Evolutionary conservation across 1,140 invertebrate genomes (phyloP).

Genomic region (Cylas formicarius): DNA sequence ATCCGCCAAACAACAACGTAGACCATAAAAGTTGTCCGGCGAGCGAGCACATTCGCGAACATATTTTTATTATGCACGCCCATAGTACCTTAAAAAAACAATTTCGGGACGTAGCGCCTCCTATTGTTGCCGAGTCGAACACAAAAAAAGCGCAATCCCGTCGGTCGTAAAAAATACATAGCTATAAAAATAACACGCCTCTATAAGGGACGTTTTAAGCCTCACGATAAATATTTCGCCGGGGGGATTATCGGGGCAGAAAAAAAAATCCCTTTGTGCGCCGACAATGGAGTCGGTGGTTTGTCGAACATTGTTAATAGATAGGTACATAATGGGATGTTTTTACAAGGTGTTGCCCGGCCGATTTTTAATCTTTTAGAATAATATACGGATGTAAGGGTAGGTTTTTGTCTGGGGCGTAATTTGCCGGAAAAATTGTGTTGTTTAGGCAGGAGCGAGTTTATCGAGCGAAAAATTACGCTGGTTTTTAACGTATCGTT

Average conservation of each 20-base stretch:
- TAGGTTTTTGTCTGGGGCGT: too few species aligned
- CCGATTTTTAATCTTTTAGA: conserved; percentile 22
- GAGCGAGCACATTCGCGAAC: too few species aligned
- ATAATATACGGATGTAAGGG: conserved; percentile 21
- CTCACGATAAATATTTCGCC: conserved; percentile 25
- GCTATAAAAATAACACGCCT: conserved; percentile 25
- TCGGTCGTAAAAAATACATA: conserved; percentile 22
- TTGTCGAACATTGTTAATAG: conserved; percentile 34
- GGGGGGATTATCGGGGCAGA: conserved; percentile 20
- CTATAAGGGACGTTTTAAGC: conserved; percentile 25
- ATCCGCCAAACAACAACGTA: too few species aligned
- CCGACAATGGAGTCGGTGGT: conserved; percentile 27
- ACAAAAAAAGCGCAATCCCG: conserved; percentile 22
- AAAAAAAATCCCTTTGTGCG: conserved; percentile 29
- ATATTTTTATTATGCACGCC: conserved; percentile 25
- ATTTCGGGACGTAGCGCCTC: conserved; percentile 9
- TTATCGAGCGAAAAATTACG: too few species aligned
- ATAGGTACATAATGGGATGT: conserved; percentile 36
- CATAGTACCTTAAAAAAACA: conserved; percentile 24
- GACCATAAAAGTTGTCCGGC: too few species aligned
- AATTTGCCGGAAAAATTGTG: too few species aligned
- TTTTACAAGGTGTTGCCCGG: conserved; percentile 32
- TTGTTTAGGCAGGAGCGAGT: too few species aligned
- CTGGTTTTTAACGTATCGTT: too few species aligned
- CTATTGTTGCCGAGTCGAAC: not conserved